Evolutionary conservation across 2,888 invertebrate genomes (phyloP).

Genomic region (Drosophila engyochracea): DNA sequence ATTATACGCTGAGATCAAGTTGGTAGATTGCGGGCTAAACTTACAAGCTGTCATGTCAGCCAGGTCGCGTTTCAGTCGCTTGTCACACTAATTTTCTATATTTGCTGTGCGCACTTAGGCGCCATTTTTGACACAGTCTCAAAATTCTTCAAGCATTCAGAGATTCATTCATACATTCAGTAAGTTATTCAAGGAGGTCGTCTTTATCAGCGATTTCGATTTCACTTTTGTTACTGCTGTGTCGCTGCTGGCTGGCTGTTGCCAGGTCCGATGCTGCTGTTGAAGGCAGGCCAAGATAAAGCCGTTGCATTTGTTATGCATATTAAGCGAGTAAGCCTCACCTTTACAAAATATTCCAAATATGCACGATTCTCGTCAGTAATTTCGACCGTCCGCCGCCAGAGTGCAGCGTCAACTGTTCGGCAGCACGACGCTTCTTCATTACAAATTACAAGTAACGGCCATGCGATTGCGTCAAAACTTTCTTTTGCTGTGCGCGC

Average conservation of each 20-base stretch:
- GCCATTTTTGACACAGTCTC: constrained; percentile 37
- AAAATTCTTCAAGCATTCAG: constrained; percentile 21
- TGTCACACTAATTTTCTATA: constrained; percentile 27
- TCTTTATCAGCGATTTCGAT: constrained; percentile 77
- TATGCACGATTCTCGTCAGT: constrained; percentile 12
- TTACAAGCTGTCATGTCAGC: constrained; percentile 58
- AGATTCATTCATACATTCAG: constrained; percentile 41
- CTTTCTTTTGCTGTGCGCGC: constrained; percentile 66
- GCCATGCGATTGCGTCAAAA: constrained; percentile 74
- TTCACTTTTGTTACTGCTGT: constrained; percentile 60
- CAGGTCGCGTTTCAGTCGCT: constrained; percentile 39
- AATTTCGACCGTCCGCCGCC: constrained; percentile 51
- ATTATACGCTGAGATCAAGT: constrained; percentile 17
- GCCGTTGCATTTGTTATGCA: constrained; percentile 45
- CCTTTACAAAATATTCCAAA: constrained; percentile 37
- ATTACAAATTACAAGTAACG: constrained; percentile 73
- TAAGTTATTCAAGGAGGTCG: constrained; percentile 28
- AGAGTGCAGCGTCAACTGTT: constrained; percentile 66
- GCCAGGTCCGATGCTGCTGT: constrained; percentile 36
- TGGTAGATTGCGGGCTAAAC: constrained; percentile 38
- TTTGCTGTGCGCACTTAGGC: constrained; percentile 36
- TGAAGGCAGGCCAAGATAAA: constrained; percentile 35
- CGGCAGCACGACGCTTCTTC: constrained; percentile 61
- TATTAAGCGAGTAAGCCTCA: constrained; percentile 34
- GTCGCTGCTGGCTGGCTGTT: constrained; percentile 2